Evolutionary conservation across 2,113 vertebrate genomes (phyloP).

Genomic region (Phasianus colchicus): DNA sequence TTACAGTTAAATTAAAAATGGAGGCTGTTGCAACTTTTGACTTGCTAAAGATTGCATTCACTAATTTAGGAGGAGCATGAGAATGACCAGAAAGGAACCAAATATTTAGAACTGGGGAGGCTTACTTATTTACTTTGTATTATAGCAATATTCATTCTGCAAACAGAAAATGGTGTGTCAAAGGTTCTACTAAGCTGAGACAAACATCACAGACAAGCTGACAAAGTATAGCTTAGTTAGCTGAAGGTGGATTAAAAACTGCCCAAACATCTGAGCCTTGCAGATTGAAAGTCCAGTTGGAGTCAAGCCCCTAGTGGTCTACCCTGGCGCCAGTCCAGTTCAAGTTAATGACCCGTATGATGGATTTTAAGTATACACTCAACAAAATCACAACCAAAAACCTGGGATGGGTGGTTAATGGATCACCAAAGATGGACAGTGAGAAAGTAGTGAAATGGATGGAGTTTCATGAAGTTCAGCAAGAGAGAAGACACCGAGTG

Average conservation of each 20-base stretch:
- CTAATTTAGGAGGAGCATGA: background rate
- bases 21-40: background rate
- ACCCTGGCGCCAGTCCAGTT: background rate
- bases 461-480: background rate
- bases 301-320: background rate
- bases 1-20: background rate
- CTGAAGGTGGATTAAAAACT: background rate
- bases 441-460: background rate
- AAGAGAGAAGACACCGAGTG: background rate
- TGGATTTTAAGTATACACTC: background rate
- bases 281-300: background rate
- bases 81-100: background rate
- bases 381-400: background rate
- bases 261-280: accelerated
- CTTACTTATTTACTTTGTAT: background rate
- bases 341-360: background rate
- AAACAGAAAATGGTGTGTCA: background rate
- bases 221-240: background rate
- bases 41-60: background rate
- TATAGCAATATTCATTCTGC: background rate
- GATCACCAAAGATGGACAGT: background rate
- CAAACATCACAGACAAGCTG: background rate
- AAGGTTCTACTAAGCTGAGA: background rate
- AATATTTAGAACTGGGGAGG: background rate
- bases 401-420: background rate